Conservation (phyloP, 30 jellyfish, hydroid and myxozoan genomes). For the Chironex yamaguchii region DNA sequence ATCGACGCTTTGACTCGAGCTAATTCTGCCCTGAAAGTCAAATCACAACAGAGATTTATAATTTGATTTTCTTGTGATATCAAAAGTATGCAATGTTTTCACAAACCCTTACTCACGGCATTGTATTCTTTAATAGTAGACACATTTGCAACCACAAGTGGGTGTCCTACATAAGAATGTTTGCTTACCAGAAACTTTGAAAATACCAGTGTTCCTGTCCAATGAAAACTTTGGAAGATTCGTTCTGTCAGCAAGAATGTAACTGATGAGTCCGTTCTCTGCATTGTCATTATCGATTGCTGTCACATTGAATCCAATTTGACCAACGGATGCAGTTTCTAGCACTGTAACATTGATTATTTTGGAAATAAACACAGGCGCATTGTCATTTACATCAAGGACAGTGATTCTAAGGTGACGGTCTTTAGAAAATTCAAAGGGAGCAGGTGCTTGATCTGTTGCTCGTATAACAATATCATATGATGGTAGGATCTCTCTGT, state of each 20-base stretch:
- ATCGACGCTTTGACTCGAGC: too few relatives aligned
- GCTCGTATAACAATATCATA: constrained; percentile 65
- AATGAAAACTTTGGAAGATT: constrained; percentile 51
- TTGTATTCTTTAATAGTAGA: background rate
- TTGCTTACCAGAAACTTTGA: constrained; percentile 60
- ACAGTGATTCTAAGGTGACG: constrained; percentile 56
- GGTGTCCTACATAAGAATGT: too few relatives aligned
- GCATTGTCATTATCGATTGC: constrained; percentile 83
- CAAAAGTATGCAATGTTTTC: too few relatives aligned
- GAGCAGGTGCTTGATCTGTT: constrained; percentile 87
- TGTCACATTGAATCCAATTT: constrained; percentile 59
- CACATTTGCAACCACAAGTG: background rate
- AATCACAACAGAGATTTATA: too few relatives aligned
- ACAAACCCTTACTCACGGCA: background rate
- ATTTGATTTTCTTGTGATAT: too few relatives aligned
- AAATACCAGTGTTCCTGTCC: constrained; percentile 59
- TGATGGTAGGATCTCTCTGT: constrained; percentile 72
- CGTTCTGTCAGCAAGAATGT: constrained; percentile 40
- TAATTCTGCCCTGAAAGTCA: too few relatives aligned
- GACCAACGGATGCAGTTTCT: constrained; percentile 68
- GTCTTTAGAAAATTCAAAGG: constrained; percentile 63
- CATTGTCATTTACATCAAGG: constrained; percentile 77
- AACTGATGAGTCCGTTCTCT: constrained; percentile 69
- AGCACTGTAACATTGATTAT: constrained; percentile 59
- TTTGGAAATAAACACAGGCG: constrained; percentile 69